These are phyloP conservation scores for Lophotis ruficrista DNA, from an alignment of 2,113 vertebrate genomes.

Conservation along the genomic window DNA sequence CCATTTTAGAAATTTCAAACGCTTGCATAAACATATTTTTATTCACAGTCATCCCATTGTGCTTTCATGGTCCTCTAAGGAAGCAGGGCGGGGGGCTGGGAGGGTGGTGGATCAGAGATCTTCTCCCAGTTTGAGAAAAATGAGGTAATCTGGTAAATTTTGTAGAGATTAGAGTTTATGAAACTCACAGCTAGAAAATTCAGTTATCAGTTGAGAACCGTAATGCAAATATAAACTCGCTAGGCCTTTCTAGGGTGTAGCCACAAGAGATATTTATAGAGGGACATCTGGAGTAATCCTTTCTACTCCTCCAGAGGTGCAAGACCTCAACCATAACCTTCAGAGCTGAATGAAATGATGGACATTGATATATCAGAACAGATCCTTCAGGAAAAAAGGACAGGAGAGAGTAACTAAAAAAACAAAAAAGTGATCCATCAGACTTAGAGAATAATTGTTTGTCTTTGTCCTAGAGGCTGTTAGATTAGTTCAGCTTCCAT, in stretches of 20 bases:
- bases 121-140: background rate
- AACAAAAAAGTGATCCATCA: background rate
- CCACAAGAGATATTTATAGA: background rate
- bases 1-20: constrained; percentile 21
- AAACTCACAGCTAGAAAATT: background rate
- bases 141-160: background rate
- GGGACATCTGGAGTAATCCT: background rate
- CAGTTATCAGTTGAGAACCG: background rate
- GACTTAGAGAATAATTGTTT: constrained; percentile 30
- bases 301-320: background rate
- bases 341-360: background rate
- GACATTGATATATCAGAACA: background rate
- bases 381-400: background rate
- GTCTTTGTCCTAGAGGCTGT: constrained; percentile 6
- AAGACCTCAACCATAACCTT: background rate
- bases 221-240: background rate
- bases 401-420: background rate
- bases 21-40: background rate
- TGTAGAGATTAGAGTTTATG: background rate
- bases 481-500: constrained; percentile 49
- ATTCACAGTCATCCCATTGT: background rate
- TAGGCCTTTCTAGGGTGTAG: background rate
- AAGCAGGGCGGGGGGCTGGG: fast-evolving
- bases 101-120: background rate
- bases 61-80: background rate